Evolutionary conservation across 2,888 invertebrate species (phyloP).

Genomic region (Gnatocerus cornutus): DNA sequence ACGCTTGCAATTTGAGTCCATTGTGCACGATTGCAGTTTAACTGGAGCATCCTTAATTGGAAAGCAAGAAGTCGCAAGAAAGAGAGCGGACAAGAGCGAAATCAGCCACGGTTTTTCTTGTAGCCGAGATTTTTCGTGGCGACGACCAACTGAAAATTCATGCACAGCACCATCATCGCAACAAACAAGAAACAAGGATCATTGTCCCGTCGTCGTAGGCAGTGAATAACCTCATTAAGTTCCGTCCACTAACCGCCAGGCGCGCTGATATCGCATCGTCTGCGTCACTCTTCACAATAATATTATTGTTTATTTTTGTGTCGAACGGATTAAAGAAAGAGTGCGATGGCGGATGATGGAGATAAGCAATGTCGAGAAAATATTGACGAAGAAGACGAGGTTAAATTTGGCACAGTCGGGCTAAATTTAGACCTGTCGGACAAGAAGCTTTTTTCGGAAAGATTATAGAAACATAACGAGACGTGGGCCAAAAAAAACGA

Average conservation of each 20-base stretch:
- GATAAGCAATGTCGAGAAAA: conserved; percentile 29
- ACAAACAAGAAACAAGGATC: conserved; percentile 49
- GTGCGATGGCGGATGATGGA: conserved; percentile 14
- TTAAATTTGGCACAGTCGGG: conserved; percentile 29
- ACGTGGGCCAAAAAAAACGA: conserved; percentile 14
- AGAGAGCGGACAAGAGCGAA: conserved; percentile 22
- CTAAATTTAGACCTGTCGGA: conserved; percentile 40
- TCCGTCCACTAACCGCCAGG: conserved; percentile 46
- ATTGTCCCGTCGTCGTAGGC: conserved; percentile 47
- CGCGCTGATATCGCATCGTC: conserved; percentile 46
- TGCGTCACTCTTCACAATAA: conserved; percentile 46
- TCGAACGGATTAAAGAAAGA: conserved; percentile 31
- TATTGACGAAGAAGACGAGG: conserved; percentile 28
- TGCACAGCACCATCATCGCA: conserved; percentile 37
- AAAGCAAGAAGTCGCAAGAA: conserved; percentile 42
- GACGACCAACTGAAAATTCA: conserved; percentile 46
- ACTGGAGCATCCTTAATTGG: conserved; percentile 54
- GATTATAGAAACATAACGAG: conserved; percentile 24
- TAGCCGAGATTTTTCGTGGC: too few species aligned
- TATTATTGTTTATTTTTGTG: conserved; percentile 47
- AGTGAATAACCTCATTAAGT: conserved; percentile 51
- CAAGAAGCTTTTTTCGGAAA: conserved; percentile 33
- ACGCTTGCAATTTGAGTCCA: conserved; percentile 64
- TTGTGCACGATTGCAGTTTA: conserved; percentile 60
- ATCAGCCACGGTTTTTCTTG: too few species aligned